Conservation (phyloP, 30 jellyfish, hydroid and myxozoan genomes). For the Cassiopea andromeda region DNA sequence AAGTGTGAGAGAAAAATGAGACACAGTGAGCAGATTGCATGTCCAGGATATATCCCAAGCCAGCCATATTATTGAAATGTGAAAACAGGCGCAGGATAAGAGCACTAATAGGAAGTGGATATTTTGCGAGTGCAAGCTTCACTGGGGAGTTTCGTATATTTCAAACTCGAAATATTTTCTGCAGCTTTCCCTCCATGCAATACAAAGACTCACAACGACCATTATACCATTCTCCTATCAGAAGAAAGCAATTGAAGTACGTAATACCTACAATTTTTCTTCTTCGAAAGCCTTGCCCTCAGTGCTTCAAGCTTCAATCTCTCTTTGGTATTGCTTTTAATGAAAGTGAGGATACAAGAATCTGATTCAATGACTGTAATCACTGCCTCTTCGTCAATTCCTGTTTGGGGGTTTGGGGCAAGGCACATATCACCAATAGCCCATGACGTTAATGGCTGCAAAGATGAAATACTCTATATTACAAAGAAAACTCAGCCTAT, state of each 20-base stretch:
- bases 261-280: constrained; percentile 8
- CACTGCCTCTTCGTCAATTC: constrained; percentile 75
- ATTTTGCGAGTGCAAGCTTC: too few species aligned
- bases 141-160: too few species aligned
- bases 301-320: constrained; percentile 16
- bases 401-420: constrained; percentile 46
- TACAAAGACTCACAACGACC: too few species aligned
- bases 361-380: constrained; percentile 22
- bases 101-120: too few species aligned
- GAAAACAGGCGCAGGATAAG: too few species aligned
- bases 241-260: not conserved
- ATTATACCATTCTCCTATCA: too few species aligned
- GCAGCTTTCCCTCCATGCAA: too few species aligned
- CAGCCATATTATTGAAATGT: too few species aligned
- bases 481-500: not conserved
- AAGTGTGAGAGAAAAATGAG: too few species aligned
- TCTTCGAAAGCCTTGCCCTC: not conserved
- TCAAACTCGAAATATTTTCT: too few species aligned
- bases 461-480: not conserved
- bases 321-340: constrained; percentile 19
- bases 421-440: constrained; percentile 76
- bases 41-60: too few species aligned
- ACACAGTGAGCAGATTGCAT: too few species aligned
- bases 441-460: constrained; percentile 34
- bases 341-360: constrained; percentile 61